Evolutionary conservation across 2,888 invertebrate species (phyloP).

Genomic region (Nephrotoma flavescens): DNA sequence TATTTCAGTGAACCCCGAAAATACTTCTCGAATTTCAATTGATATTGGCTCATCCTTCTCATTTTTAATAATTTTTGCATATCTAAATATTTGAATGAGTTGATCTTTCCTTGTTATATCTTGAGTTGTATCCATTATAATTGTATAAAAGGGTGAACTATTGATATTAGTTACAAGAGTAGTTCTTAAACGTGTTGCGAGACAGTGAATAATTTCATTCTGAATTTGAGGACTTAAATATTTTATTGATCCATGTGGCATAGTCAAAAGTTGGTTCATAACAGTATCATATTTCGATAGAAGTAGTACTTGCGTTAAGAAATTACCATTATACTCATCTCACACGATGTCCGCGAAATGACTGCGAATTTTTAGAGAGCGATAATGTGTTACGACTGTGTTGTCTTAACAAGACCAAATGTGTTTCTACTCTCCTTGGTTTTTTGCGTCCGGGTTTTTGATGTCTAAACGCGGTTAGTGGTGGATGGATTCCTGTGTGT

Average conservation of each 20-base stretch:
- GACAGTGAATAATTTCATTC: slow-evolving; percentile 15
- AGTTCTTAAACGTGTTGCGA: slow-evolving; percentile 15
- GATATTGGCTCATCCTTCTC: neutral
- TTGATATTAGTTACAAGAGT: slow-evolving; percentile 16
- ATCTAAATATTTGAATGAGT: slow-evolving; percentile 17
- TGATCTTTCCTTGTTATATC: slow-evolving; percentile 20
- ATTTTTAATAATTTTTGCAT: slow-evolving; percentile 2
- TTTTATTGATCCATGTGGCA: slow-evolving; percentile 16
- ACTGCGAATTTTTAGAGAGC: too few species aligned
- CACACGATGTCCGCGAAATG: too few species aligned
- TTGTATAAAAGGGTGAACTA: slow-evolving; percentile 17
- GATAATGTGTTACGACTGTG: too few species aligned
- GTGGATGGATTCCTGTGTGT: too few species aligned
- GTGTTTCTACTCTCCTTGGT: too few species aligned
- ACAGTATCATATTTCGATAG: slow-evolving; percentile 16
- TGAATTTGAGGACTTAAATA: slow-evolving; percentile 14
- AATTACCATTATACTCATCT: slow-evolving; percentile 14
- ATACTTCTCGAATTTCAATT: slow-evolving; percentile 9
- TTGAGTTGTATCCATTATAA: slow-evolving; percentile 19
- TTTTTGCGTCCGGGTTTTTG: too few species aligned
- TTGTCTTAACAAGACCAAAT: too few species aligned
- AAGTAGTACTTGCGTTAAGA: slow-evolving; percentile 16
- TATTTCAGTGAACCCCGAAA: slow-evolving; percentile 4
- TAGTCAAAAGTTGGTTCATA: slow-evolving; percentile 16
- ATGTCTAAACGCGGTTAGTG: too few species aligned